These are phyloP conservation scores for Eupithecia insigniata DNA, from an alignment of 2,888 invertebrate genomes.

Conservation along the genomic window DNA sequence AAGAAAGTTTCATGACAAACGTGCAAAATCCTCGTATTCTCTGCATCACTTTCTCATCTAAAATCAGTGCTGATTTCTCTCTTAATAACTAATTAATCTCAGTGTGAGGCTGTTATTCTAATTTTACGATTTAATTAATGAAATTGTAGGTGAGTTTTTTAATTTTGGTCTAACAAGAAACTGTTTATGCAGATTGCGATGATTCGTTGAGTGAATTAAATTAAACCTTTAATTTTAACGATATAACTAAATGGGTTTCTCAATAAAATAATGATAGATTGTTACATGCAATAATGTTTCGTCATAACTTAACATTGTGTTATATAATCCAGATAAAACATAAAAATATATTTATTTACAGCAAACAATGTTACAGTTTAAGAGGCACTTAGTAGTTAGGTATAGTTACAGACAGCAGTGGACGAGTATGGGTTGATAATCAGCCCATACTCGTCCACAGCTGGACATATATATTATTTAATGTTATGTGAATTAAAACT, in stretches of 20 bases:
- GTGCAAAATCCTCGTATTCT: constrained; percentile 25
- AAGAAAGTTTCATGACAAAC: constrained; percentile 13
- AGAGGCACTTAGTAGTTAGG: too few relatives aligned
- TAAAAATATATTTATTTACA: too few relatives aligned
- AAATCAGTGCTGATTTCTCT: constrained; percentile 47
- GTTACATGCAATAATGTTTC: background rate
- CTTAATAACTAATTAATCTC: constrained; percentile 40
- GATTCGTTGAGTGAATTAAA: constrained; percentile 6
- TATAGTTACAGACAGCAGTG: too few relatives aligned
- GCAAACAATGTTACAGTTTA: too few relatives aligned
- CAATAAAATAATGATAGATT: background rate
- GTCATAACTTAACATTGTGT: background rate
- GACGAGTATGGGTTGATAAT: too few relatives aligned
- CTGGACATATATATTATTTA: too few relatives aligned
- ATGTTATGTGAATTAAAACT: too few relatives aligned
- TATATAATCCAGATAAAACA: too few relatives aligned
- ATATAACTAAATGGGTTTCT: background rate
- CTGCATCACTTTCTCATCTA: constrained; percentile 45
- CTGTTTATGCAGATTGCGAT: constrained; percentile 10
- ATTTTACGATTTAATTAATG: constrained; percentile 24
- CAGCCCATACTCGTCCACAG: too few relatives aligned
- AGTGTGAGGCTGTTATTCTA: constrained; percentile 26
- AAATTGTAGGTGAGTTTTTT: constrained; percentile 4
- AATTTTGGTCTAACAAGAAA: constrained; percentile 5
- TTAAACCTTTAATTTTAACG: background rate